Evolutionary conservation across 2,797 vertebrate genomes (phyloP), one percentile per base, ranked within the genome.

Genomic region (Scarus forsteni): DNA sequence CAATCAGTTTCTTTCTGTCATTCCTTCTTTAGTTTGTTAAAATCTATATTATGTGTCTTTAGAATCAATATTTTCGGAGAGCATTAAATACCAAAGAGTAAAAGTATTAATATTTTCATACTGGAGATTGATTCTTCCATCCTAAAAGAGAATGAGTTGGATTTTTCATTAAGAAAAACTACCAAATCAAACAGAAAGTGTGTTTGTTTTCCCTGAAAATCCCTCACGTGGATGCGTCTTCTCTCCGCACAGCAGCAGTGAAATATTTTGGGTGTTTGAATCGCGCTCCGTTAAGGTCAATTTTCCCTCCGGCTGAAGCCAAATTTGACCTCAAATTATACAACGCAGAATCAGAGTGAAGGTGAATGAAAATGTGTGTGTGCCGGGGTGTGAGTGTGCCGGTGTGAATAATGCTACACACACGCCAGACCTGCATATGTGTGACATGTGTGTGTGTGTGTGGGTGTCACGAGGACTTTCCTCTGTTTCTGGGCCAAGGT

Each of bases 401-500:
- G 34, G 11, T 58, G 45, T 79, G 72, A 77, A 70, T 44, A 48
- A 63, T 46, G 60, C 35, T 50, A 18, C 73, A 39, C 40, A 53
- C 50, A 40, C 50, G 57, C 60, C 53, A 51, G 53, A 16, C 10
- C 15, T 10, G 59, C 39, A 35, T 67, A 19, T 64, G 51, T 53
- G 51, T 53, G 27, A 36, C 65, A 51, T 60, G 34, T 52, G 60
- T 58, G 68, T 52, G 69, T 50, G 1, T 60, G 42, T 60, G 72
- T 59, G 53, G 51, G 49, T 68, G 67, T 5, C n/a, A 49, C 42
- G 51, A 70, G 70, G 83, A 77, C 67, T 80, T 79, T 72, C 62
- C 74, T 77, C 61, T 1, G 48, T 77, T 84, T 86, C 70, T 81
- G 75, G 84, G 81, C 84, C 88, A 91, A 92, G 82, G 88, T 85